Conservation (phyloP, 1,140 invertebrate species). For the Cydia fagiglandana region DNA sequence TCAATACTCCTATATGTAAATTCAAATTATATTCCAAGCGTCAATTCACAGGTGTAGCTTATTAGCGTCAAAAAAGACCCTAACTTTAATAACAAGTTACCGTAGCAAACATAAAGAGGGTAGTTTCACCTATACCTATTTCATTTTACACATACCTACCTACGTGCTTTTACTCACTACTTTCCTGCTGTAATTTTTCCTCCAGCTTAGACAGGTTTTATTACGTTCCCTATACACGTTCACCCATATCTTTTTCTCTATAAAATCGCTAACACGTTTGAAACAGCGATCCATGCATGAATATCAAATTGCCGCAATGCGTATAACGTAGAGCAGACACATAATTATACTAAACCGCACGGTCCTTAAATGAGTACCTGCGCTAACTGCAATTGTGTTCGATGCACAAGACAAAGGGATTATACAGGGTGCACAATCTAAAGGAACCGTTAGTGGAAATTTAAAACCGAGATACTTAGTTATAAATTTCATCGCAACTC, state of each 20-base stretch:
- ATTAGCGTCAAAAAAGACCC: too few relatives aligned
- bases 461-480: too few relatives aligned
- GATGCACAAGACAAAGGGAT: background rate
- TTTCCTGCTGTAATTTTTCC: background rate
- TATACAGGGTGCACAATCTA: background rate
- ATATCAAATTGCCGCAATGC: conserved; percentile 20
- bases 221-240: background rate
- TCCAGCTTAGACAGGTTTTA: conserved; percentile 6
- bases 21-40: too few relatives aligned
- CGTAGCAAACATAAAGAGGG: background rate
- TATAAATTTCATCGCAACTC: too few relatives aligned
- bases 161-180: background rate
- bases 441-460: too few relatives aligned
- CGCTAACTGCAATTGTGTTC: background rate
- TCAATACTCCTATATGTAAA: too few relatives aligned
- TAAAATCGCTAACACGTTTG: background rate
- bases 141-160: background rate
- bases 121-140: background rate
- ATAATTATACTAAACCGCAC: conserved; percentile 16
- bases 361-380: conserved; percentile 3
- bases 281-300: conserved; percentile 3
- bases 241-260: background rate
- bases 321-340: background rate
- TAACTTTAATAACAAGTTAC: too few relatives aligned
- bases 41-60: too few relatives aligned